Conservation (phyloP, 2,888 invertebrate genomes). For the Caenorhabditis angaria region DNA sequence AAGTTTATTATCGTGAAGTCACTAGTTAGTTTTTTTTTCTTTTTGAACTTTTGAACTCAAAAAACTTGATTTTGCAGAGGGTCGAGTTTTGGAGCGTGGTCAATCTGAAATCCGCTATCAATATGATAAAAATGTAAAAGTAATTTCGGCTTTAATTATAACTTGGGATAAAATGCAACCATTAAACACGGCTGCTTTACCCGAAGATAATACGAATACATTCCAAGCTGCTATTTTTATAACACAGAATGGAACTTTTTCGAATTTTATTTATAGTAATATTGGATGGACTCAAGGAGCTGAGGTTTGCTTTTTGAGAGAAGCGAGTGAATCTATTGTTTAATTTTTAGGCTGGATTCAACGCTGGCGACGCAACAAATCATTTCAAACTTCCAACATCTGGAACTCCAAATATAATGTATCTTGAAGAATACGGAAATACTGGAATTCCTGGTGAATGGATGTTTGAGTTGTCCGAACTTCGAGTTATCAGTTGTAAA, state of each 20-base stretch:
- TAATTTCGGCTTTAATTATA: conserved; percentile 59
- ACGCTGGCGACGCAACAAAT: conserved; percentile 61
- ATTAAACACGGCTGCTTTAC: conserved; percentile 58
- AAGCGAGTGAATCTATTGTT: neutral
- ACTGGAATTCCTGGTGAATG: conserved; percentile 70
- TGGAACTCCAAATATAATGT: conserved; percentile 71
- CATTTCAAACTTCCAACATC: conserved; percentile 68
- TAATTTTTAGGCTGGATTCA: conserved; percentile 70
- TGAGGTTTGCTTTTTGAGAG: conserved; percentile 57
- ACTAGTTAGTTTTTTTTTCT: conserved; percentile 52
- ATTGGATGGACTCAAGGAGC: conserved; percentile 72
- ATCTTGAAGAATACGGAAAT: conserved; percentile 71
- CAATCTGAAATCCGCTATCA: conserved; percentile 72
- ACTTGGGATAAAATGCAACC: conserved; percentile 73
- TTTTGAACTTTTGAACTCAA: neutral
- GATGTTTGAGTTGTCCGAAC: conserved; percentile 69
- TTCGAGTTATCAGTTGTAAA: conserved; percentile 68
- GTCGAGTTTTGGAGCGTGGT: conserved; percentile 70
- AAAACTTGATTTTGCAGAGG: conserved; percentile 52
- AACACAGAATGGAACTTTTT: conserved; percentile 70
- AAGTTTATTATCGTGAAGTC: conserved; percentile 70
- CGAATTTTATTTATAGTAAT: conserved; percentile 72
- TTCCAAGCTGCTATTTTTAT: conserved; percentile 71
- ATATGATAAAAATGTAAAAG: conserved; percentile 69
- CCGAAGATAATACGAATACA: conserved; percentile 71